A percentile compares a stretch with the other conserved stretches of the same genome.
These are phyloP conservation scores for Poeciliopsis turneri DNA, from an alignment of 2,797 vertebrate species.

Conservation along the genomic window DNA sequence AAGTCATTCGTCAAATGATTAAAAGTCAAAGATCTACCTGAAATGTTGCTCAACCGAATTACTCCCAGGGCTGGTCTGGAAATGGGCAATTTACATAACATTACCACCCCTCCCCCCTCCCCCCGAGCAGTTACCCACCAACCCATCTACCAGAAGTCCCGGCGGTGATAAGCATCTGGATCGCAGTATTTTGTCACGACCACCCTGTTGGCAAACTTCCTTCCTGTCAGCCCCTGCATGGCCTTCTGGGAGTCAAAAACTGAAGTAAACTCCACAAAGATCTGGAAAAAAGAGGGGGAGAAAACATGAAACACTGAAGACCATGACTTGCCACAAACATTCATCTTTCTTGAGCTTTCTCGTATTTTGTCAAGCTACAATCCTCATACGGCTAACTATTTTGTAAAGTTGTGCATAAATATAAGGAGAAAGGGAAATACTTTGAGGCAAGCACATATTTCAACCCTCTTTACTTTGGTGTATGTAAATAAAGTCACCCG, in stretches of 20 bases:
- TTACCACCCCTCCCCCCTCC: conserved; percentile 15
- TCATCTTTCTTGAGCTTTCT: background rate
- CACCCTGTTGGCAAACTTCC: conserved; percentile 95
- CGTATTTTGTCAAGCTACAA: background rate
- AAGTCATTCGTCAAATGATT: conserved; percentile 44
- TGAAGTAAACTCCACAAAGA: conserved; percentile 94
- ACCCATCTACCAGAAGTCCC: conserved; percentile 91
- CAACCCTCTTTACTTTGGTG: background rate
- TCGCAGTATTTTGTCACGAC: conserved; percentile 98
- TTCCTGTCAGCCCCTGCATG: conserved; percentile 93
- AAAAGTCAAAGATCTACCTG: conserved; percentile 55
- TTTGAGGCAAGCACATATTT: background rate
- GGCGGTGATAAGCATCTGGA: conserved; percentile 93
- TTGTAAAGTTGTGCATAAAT: background rate
- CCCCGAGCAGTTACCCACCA: background rate
- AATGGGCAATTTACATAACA: conserved; percentile 45
- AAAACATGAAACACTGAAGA: background rate
- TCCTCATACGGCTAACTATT: background rate
- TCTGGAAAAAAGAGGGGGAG: conserved; percentile 69
- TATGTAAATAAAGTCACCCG: background rate
- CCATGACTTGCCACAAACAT: background rate
- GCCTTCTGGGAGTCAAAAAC: conserved; percentile 97
- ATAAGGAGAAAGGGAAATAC: background rate
- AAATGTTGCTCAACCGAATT: conserved; percentile 43
- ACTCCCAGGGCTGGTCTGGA: conserved; percentile 57